A percentile compares a stretch with the other conserved stretches of the same genome.
Conservation (phyloP, 2,888 invertebrate species). For the Pecten maximus region DNA sequence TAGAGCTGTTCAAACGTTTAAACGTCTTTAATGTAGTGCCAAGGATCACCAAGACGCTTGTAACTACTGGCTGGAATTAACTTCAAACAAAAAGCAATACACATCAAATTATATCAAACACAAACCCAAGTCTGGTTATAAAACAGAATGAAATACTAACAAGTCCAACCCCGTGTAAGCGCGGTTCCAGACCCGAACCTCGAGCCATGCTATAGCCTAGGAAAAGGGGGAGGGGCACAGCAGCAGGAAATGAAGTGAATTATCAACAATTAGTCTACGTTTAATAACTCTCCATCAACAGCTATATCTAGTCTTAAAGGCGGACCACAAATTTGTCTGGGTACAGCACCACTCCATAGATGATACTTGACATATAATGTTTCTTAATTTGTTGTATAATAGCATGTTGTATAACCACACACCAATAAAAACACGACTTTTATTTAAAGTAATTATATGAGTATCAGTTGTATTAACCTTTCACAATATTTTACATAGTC, state of each 20-base stretch:
- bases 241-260: background rate
- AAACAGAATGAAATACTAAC: background rate
- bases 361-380: background rate
- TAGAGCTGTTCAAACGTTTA: slow-evolving; percentile 20
- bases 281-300: background rate
- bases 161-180: slow-evolving; percentile 21
- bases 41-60: slow-evolving; percentile 28
- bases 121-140: slow-evolving; percentile 25
- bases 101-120: slow-evolving; percentile 33
- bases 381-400: background rate
- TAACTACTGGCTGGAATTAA: slow-evolving; percentile 23
- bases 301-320: background rate
- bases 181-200: background rate
- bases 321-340: background rate
- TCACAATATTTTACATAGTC: too few species aligned
- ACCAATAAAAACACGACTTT: background rate
- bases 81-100: slow-evolving; percentile 18
- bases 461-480: too few species aligned
- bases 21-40: slow-evolving; percentile 20
- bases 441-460: background rate
- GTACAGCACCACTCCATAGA: background rate
- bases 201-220: background rate
- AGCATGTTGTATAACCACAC: background rate
- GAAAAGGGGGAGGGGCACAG: background rate
- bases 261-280: slow-evolving; percentile 1